These are phyloP conservation scores for Petrolisthes cinctipes DNA, from an alignment of 2,888 invertebrate genomes.

Conservation along the genomic window DNA sequence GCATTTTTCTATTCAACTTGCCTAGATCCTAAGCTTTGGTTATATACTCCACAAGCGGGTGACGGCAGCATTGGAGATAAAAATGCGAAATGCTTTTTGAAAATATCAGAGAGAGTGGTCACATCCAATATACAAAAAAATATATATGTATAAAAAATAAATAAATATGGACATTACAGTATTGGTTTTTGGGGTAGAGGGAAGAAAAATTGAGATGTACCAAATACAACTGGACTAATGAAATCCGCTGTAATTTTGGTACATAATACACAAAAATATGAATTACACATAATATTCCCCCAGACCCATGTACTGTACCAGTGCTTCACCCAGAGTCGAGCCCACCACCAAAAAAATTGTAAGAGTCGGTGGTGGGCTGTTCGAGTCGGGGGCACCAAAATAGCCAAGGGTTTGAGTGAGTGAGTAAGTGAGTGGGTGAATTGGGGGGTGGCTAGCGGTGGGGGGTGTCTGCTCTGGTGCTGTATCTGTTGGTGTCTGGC, in stretches of 20 bases:
- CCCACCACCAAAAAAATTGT: conserved; percentile 19
- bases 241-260: not conserved
- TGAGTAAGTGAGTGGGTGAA: no score
- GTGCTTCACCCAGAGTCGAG: not conserved
- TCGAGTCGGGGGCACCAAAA: no score
- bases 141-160: not conserved
- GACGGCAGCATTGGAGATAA: conserved; percentile 46
- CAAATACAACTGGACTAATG: not conserved
- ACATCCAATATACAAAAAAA: not conserved
- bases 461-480: no score
- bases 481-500: no score
- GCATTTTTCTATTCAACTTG: conserved; percentile 18
- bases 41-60: conserved; percentile 47
- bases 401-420: no score
- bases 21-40: conserved; percentile 53
- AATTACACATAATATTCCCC: no score
- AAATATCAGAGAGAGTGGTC: not conserved
- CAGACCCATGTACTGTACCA: no score
- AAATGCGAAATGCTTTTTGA: not conserved
- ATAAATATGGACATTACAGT: not conserved
- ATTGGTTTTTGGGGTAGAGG: not conserved
- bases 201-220: not conserved
- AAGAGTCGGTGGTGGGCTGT: no score
- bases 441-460: no score
- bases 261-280: not conserved